These are phyloP conservation scores for Calliopsis andreniformis DNA, from an alignment of 1,140 invertebrate species.

Conservation along the genomic window DNA sequence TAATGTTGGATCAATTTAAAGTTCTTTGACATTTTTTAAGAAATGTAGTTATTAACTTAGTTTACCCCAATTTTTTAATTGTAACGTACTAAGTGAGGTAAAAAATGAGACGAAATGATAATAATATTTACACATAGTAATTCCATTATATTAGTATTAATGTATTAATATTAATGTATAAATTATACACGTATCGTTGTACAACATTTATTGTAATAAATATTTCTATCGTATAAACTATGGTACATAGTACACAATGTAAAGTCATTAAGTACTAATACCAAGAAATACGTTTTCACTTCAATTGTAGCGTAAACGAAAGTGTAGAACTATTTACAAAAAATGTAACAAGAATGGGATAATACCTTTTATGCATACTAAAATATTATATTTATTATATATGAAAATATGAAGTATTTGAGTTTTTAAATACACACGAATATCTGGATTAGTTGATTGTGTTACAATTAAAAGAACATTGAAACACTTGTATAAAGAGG, in stretches of 20 bases:
- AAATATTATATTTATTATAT: slow-evolving; percentile 44
- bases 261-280: slow-evolving; percentile 56
- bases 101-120: slow-evolving; percentile 21
- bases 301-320: slow-evolving; percentile 23
- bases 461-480: slow-evolving; percentile 10
- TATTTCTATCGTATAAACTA: slow-evolving; percentile 54
- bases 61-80: no score
- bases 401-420: slow-evolving; percentile 38
- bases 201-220: slow-evolving; percentile 66
- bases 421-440: slow-evolving; percentile 24
- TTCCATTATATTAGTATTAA: slow-evolving; percentile 50
- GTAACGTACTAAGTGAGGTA: not conserved
- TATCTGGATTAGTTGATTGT: slow-evolving; percentile 15
- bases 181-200: slow-evolving; percentile 51
- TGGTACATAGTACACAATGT: slow-evolving; percentile 55
- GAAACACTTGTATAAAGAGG: not conserved
- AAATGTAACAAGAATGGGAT: slow-evolving; percentile 36
- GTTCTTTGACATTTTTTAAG: no score
- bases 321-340: slow-evolving; percentile 33
- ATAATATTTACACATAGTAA: slow-evolving; percentile 36
- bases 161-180: no score
- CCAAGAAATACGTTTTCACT: slow-evolving; percentile 40
- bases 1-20: no score
- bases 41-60: no score
- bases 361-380: slow-evolving; percentile 41